phyloP scores from a whole-genome alignment of 2,797 vertebrate genomes.

The Sebastes ruberrimus region DNA sequence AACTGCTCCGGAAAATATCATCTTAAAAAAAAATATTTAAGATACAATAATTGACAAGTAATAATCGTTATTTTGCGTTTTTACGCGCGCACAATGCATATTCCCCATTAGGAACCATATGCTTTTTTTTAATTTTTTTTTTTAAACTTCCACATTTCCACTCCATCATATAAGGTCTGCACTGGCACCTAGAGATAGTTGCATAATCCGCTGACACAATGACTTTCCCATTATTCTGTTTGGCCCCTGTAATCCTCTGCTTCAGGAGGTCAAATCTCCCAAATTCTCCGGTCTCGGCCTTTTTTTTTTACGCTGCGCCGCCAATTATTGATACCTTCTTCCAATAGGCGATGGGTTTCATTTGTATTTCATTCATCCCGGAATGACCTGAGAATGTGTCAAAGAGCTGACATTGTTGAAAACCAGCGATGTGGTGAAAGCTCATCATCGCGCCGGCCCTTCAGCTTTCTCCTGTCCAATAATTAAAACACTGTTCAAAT shows the following conservation, averaged over 20 bases:
- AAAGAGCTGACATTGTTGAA: constrained; percentile 79
- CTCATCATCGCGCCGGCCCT: constrained; percentile 65
- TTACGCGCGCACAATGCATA: background rate
- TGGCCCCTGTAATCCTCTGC: constrained; percentile 64
- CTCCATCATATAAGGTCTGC: constrained; percentile 20
- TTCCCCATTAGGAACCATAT: background rate
- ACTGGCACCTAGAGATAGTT: constrained; percentile 70
- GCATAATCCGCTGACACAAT: constrained; percentile 73
- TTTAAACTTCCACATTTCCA: constrained; percentile 35
- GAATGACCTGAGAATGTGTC: constrained; percentile 75
- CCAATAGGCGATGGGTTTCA: constrained; percentile 75
- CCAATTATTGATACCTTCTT: constrained; percentile 77
- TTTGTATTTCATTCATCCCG: constrained; percentile 73
- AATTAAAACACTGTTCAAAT: constrained; percentile 82
- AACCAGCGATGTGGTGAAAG: constrained; percentile 77
- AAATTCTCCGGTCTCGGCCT: constrained; percentile 54
- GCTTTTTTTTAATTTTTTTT: background rate
- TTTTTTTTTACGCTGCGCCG: constrained; percentile 18
- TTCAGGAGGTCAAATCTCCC: constrained; percentile 72
- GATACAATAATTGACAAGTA: background rate
- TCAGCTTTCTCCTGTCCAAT: constrained; percentile 58
- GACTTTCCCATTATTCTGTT: constrained; percentile 62
- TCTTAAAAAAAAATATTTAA: background rate
- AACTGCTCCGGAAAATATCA: background rate
- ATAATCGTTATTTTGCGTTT: background rate